Evolutionary conservation across 2,888 invertebrate species (phyloP).

Genomic region (Drosophila nigritarsus): DNA sequence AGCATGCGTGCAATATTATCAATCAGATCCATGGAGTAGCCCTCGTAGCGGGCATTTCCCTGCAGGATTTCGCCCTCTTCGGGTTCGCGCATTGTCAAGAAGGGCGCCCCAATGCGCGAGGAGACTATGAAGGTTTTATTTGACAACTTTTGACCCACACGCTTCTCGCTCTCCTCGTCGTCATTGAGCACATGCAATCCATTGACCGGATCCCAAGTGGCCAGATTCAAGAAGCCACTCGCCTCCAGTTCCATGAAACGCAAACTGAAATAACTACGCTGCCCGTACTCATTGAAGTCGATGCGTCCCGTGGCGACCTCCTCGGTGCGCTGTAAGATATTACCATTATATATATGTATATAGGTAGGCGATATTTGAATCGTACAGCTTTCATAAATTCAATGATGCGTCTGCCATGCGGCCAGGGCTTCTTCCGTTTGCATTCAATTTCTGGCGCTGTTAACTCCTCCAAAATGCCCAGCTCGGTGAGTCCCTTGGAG

Average conservation of each 20-base stretch:
- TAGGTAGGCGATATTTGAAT: not conserved
- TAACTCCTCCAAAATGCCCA: slow-evolving; percentile 83
- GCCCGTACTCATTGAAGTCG: slow-evolving; percentile 87
- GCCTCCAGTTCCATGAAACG: slow-evolving; percentile 89
- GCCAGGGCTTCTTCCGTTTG: slow-evolving; percentile 85
- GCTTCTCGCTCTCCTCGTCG: slow-evolving; percentile 87
- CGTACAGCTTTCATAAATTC: slow-evolving; percentile 89
- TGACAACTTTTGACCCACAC: slow-evolving; percentile 84
- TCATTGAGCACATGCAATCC: slow-evolving; percentile 86
- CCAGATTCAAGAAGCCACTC: slow-evolving; percentile 87
- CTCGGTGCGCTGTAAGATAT: slow-evolving; percentile 74
- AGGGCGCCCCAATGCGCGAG: slow-evolving; percentile 90
- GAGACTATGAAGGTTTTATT: slow-evolving; percentile 90
- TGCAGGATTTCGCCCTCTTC: slow-evolving; percentile 87
- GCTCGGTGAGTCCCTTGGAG: slow-evolving; percentile 86
- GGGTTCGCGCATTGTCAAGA: slow-evolving; percentile 87
- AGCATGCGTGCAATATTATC: slow-evolving; percentile 90
- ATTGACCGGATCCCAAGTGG: slow-evolving; percentile 84
- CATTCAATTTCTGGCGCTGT: slow-evolving; percentile 82
- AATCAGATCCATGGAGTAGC: slow-evolving; percentile 96
- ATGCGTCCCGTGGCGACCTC: slow-evolving; percentile 83
- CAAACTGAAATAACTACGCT: slow-evolving; percentile 88
- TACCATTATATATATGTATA: not conserved
- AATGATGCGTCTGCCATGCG: slow-evolving; percentile 88
- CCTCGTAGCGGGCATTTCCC: slow-evolving; percentile 93